phyloP scores from a whole-genome alignment of 2,888 invertebrate genomes.

The Scaptomyza reducta region DNA sequence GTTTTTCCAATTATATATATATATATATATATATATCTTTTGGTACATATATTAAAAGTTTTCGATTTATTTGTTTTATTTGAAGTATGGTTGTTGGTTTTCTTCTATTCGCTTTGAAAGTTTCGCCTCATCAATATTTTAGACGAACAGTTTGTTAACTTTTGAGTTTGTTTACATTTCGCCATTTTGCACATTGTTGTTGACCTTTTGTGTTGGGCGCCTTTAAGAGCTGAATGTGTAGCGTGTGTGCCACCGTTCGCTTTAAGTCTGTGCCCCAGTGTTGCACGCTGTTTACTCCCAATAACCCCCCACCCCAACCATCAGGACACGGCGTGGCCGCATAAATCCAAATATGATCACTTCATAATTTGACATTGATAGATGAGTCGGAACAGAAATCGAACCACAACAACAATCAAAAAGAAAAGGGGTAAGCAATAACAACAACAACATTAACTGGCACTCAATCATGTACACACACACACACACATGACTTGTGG shows the following conservation, averaged over 20 bases:
- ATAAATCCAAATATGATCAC: constrained; percentile 85
- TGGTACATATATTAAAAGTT: too few species aligned
- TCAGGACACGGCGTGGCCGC: constrained; percentile 48
- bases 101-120: not conserved
- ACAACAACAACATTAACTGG: constrained; percentile 37
- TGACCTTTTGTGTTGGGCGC: constrained; percentile 31
- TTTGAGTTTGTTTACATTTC: not conserved
- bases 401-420: constrained; percentile 39
- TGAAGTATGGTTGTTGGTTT: too few species aligned
- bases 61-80: too few species aligned
- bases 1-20: too few species aligned
- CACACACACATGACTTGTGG: constrained; percentile 32
- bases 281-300: not conserved
- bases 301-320: not conserved
- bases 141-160: not conserved
- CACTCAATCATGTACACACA: constrained; percentile 72
- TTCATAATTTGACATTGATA: constrained; percentile 85
- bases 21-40: too few species aligned
- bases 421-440: constrained; percentile 49
- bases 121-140: not conserved
- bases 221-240: constrained; percentile 34
- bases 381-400: constrained; percentile 80
- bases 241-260: constrained; percentile 38
- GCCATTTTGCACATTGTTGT: constrained; percentile 42
- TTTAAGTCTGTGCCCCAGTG: constrained; percentile 29